phyloP scores from a whole-genome alignment of 2,888 invertebrate genomes.

The Portevinia maculata region DNA sequence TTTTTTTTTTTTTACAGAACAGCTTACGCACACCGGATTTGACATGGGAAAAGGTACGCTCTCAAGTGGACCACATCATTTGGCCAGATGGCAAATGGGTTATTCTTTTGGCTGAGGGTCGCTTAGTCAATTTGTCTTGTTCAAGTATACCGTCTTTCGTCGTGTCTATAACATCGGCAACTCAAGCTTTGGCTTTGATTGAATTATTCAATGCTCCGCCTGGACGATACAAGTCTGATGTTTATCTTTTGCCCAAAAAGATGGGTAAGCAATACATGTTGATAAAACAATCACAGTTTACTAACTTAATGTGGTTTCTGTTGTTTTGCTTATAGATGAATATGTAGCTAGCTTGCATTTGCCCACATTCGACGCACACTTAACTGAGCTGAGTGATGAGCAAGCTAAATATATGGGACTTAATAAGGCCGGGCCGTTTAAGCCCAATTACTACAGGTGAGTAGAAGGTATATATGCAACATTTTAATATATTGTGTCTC shows the following conservation, averaged over 20 bases:
- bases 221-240: conserved; percentile 97
- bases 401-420: conserved; percentile 99
- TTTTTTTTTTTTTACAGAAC: conserved; percentile 84
- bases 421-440: conserved; percentile 98
- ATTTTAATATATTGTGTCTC: conserved; percentile 50
- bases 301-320: no score
- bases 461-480: conserved; percentile 69
- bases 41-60: conserved; percentile 98
- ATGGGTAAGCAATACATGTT: conserved; percentile 88
- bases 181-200: conserved; percentile 97
- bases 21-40: conserved; percentile 96
- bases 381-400: conserved; percentile 97
- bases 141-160: conserved; percentile 99
- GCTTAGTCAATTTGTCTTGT: conserved; percentile 97
- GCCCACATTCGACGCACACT: conserved; percentile 98
- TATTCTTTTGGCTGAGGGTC: conserved; percentile 95
- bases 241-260: conserved; percentile 98
- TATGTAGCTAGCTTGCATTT: conserved; percentile 98
- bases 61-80: conserved; percentile 99
- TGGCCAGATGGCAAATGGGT: conserved; percentile 99
- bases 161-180: conserved; percentile 98
- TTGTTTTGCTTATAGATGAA: conserved; percentile 87
- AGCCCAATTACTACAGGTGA: conserved; percentile 98
- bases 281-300: no score
- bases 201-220: conserved; percentile 98